phyloP scores from a whole-genome alignment of 1,140 invertebrate species.

The Drosophila parvula region DNA sequence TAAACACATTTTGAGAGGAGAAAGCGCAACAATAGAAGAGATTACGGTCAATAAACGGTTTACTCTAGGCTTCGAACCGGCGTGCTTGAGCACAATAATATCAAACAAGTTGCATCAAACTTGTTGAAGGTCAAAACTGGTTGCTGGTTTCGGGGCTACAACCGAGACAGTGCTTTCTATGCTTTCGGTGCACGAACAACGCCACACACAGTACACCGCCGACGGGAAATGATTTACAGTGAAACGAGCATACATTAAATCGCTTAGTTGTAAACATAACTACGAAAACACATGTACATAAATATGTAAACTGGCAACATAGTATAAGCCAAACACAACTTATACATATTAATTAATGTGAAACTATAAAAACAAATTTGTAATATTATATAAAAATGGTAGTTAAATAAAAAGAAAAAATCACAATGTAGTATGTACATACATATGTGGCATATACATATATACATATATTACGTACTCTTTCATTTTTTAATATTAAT shows the following conservation, averaged over 20 bases:
- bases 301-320: neutral
- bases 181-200: neutral
- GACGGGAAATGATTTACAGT: neutral
- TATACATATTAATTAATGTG: neutral
- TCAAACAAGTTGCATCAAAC: conserved; percentile 33
- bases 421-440: neutral
- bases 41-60: conserved; percentile 51
- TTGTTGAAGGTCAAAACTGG: conserved; percentile 5
- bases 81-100: neutral
- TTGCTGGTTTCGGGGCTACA: neutral
- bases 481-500: neutral
- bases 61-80: conserved; percentile 3
- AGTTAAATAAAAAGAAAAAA: neutral
- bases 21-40: conserved; percentile 30
- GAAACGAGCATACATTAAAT: neutral
- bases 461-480: neutral
- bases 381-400: no score
- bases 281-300: no score
- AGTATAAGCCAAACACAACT: neutral
- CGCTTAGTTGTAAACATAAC: neutral
- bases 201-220: neutral
- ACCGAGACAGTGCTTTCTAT: neutral
- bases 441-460: neutral
- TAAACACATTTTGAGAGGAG: conserved; percentile 15
- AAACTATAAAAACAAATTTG: no score